Percentiles rank a stretch among this genome's conserved stretches.
These are phyloP conservation scores for Maconellicoccus hirsutus DNA, from an alignment of 1,140 invertebrate species.

Conservation along the genomic window DNA sequence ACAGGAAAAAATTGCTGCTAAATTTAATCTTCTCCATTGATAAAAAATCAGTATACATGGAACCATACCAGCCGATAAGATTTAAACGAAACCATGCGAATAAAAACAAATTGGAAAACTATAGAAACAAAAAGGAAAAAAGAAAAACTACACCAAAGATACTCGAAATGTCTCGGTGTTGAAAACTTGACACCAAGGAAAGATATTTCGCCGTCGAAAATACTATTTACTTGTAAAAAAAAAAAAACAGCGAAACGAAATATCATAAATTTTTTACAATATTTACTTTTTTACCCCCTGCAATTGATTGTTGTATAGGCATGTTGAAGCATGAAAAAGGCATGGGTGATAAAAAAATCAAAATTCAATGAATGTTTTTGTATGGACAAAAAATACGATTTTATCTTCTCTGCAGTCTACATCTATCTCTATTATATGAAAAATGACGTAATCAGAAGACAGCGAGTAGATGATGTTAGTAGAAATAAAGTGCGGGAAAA, in stretches of 20 bases:
- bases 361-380: neutral
- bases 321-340: neutral
- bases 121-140: neutral
- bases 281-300: neutral
- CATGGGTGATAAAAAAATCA: neutral
- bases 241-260: neutral
- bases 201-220: too few species aligned
- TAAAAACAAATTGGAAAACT: conserved; percentile 6
- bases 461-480: neutral
- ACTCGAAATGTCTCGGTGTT: neutral
- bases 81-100: neutral
- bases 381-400: neutral
- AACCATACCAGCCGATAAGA: neutral
- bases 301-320: neutral
- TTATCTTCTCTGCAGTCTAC: neutral
- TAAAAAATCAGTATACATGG: neutral
- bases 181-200: too few species aligned
- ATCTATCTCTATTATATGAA: neutral
- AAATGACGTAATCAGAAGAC: conserved; percentile 3
- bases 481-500: conserved; percentile 3
- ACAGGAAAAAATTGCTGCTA: neutral
- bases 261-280: neutral
- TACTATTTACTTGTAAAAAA: too few species aligned
- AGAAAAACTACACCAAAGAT: neutral
- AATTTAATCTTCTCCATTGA: neutral